Evolutionary conservation across 2,797 vertebrate species (phyloP), one percentile per base, ranked within the genome.

Genomic region (Clarias fuscus): DNA sequence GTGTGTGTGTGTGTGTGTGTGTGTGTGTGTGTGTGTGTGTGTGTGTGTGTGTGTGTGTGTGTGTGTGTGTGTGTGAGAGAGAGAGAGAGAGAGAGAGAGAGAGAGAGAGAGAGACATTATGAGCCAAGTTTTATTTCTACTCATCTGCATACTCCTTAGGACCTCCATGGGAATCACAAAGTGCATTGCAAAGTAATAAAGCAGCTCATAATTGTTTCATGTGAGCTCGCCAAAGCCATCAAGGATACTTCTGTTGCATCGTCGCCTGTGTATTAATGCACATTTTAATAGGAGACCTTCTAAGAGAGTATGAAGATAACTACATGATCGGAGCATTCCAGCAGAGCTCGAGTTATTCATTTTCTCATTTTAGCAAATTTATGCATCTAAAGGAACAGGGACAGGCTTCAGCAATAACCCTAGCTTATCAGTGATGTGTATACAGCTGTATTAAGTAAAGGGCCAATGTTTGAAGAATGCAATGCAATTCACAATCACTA

Each of bases 141-240:
- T 94, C 92, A 94, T 95, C 92, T 92, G 90, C 94, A 93, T 93
- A 92, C 92, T 91, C 91, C 87, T 91, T 70, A 81, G 89, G 91
- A 94, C 95, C 95, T 93, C 95, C 91, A 95, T 95, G 95, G 94
- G 89, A 95, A 95, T 94, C 85, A 91, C 85, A 89, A 90, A 91
- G 92, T 88, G 90, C 92, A 90, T 77, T 88, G 84, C 88, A 86
- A 92, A 93, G 92, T 93, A 91, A 93, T 93, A 90, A 94, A 91
- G 92, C 94, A 89, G 91, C 91, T 91, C 89, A 89, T 89, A 92
- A 93, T 94, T 91, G 93, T 92, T 91, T 86, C 76, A 89, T 90
- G 90, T 94, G 92, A 93, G 94, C 94, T 95, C 95, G 91, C 90
- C 91, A 88, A 91, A 85, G 81, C 83, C 87, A 83, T 84, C 88